Percentiles rank a stretch among this genome's conserved stretches.
Conservation (phyloP, 2,113 vertebrate species). For the Notothenia coriiceps region DNA sequence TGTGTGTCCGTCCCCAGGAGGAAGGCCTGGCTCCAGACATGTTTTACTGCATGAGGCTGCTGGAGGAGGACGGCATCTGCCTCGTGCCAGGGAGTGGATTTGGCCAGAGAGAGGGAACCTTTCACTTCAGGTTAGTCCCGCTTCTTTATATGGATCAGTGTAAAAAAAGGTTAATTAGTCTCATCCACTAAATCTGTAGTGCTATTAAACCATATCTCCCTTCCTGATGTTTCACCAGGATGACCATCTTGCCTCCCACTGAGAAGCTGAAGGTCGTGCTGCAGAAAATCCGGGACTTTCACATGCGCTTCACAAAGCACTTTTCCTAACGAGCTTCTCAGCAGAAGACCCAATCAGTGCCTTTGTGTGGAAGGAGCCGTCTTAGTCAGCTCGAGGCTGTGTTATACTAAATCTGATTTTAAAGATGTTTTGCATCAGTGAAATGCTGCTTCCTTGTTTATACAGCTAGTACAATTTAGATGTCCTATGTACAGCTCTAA, state of each 20-base stretch:
- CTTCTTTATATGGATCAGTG: no score
- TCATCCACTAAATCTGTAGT: no score
- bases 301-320: slow-evolving; percentile 84
- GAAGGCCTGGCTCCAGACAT: slow-evolving; percentile 87
- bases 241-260: slow-evolving; percentile 89
- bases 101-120: slow-evolving; percentile 91
- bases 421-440: neutral
- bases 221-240: slow-evolving; percentile 76
- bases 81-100: slow-evolving; percentile 95
- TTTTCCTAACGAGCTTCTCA: slow-evolving; percentile 80
- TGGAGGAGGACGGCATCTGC: slow-evolving; percentile 95
- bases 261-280: slow-evolving; percentile 89
- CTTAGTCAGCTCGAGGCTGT: neutral
- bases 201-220: neutral
- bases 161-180: no score
- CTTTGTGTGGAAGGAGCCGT: slow-evolving; percentile 26
- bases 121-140: slow-evolving; percentile 89
- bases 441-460: neutral
- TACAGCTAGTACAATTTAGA: neutral
- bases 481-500: neutral
- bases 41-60: slow-evolving; percentile 90
- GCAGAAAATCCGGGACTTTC: slow-evolving; percentile 87
- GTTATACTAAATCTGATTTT: neutral
- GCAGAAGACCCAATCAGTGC: slow-evolving; percentile 13
- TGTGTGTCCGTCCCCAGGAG: slow-evolving; percentile 76